These are phyloP conservation scores for Aplodontia rufa DNA, from an alignment of 2,113 vertebrate species.

Conservation along the genomic window DNA sequence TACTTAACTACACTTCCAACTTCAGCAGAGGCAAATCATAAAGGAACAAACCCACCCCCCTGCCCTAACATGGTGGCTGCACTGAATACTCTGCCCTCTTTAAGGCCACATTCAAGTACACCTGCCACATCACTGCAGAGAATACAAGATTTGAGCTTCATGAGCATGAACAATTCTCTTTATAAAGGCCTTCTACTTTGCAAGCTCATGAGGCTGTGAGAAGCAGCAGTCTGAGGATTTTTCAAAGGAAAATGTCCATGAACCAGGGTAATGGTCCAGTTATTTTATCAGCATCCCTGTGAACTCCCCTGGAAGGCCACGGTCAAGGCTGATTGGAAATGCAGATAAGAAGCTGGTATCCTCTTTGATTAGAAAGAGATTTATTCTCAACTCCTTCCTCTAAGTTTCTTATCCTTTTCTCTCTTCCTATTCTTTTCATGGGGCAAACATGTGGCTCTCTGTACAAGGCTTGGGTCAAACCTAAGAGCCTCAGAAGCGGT, in stretches of 20 bases:
- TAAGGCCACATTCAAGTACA: background rate
- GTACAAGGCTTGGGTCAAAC: background rate
- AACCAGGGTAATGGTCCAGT: background rate
- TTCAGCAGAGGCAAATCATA: background rate
- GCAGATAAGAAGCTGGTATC: background rate
- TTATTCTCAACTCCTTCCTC: background rate
- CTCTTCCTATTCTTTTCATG: background rate
- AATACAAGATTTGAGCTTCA: background rate
- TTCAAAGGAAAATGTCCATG: slow-evolving; percentile 62
- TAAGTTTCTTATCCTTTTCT: background rate
- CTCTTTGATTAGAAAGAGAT: background rate
- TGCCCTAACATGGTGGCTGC: background rate
- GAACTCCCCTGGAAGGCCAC: background rate
- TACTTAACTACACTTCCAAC: background rate
- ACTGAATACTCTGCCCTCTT: background rate
- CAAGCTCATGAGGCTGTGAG: slow-evolving; percentile 58
- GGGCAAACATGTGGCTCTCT: background rate
- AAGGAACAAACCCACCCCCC: background rate
- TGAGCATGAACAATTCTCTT: slow-evolving; percentile 30
- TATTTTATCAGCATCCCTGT: background rate
- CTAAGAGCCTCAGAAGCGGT: background rate
- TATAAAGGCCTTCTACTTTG: slow-evolving; percentile 16
- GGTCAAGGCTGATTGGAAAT: background rate
- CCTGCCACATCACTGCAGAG: background rate
- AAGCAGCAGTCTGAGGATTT: slow-evolving; percentile 33